phyloP scores from a whole-genome alignment of 2,113 vertebrate species.

The Chascanopsetta lugubris region DNA sequence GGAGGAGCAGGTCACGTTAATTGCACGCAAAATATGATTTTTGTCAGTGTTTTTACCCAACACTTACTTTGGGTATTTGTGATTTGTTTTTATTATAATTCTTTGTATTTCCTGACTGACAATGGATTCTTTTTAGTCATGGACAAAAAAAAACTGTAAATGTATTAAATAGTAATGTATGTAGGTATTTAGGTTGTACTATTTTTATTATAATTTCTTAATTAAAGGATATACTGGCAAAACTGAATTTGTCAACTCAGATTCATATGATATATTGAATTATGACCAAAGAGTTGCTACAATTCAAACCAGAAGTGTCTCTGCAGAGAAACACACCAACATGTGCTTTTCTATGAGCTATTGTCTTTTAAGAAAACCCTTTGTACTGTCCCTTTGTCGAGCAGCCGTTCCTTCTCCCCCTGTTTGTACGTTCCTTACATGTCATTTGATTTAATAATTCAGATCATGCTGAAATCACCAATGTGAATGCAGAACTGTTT shows the following conservation, averaged over 20 bases:
- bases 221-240: constrained; percentile 73
- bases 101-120: constrained; percentile 43
- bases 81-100: constrained; percentile 32
- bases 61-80: constrained; percentile 35
- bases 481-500: constrained; percentile 16
- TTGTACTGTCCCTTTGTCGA: no score
- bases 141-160: constrained; percentile 48
- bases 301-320: no score
- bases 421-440: constrained; percentile 1
- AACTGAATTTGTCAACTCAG: constrained; percentile 14
- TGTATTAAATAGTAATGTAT: constrained; percentile 56
- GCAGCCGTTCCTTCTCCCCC: no score
- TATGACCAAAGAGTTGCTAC: neutral
- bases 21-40: constrained; percentile 53
- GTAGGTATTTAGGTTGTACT: constrained; percentile 58
- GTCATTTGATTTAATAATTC: constrained; percentile 23
- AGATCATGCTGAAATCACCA: constrained; percentile 14
- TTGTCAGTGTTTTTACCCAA: constrained; percentile 57
- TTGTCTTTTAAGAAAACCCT: no score
- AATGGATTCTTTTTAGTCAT: constrained; percentile 54
- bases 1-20: constrained; percentile 8
- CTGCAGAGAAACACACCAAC: no score
- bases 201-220: constrained; percentile 73
- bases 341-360: no score
- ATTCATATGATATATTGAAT: neutral